Conservation (phyloP, 2,888 invertebrate species). For the Agrochola lychnidis region DNA sequence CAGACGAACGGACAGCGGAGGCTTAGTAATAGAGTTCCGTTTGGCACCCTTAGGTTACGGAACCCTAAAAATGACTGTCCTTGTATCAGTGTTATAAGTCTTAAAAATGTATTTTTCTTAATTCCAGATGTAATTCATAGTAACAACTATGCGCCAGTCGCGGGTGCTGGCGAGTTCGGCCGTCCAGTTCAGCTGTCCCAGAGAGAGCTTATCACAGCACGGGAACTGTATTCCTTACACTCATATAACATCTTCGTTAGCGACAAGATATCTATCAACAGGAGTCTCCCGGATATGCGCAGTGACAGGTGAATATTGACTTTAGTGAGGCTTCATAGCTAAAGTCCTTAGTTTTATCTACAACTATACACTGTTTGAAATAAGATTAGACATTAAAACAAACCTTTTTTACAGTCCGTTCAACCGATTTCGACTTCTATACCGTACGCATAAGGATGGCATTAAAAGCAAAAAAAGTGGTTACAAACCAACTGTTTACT, state of each 20-base stretch:
- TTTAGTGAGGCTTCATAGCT: background rate
- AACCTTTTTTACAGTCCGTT: too few species aligned
- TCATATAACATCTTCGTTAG: slow-evolving; percentile 97
- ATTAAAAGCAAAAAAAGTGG: too few species aligned
- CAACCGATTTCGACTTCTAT: too few species aligned
- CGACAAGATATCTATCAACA: slow-evolving; percentile 96
- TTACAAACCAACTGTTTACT: too few species aligned
- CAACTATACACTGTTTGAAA: too few species aligned
- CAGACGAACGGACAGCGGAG: too few species aligned
- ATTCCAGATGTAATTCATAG: slow-evolving; percentile 93
- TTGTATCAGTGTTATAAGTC: background rate
- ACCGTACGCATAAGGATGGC: too few species aligned
- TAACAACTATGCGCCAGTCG: slow-evolving; percentile 94
- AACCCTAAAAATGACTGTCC: background rate
- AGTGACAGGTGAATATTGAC: slow-evolving; percentile 92
- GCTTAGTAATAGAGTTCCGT: too few species aligned
- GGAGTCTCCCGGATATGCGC: slow-evolving; percentile 95
- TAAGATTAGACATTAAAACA: too few species aligned
- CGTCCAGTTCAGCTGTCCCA: slow-evolving; percentile 94
- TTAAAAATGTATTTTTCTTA: slow-evolving; percentile 5
- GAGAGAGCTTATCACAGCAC: slow-evolving; percentile 94
- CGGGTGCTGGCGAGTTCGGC: slow-evolving; percentile 94
- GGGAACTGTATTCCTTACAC: slow-evolving; percentile 95
- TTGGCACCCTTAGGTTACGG: too few species aligned
- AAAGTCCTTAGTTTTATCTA: background rate